Conservation (phyloP, 1,140 invertebrate genomes). For the Glossosoma conforme region DNA sequence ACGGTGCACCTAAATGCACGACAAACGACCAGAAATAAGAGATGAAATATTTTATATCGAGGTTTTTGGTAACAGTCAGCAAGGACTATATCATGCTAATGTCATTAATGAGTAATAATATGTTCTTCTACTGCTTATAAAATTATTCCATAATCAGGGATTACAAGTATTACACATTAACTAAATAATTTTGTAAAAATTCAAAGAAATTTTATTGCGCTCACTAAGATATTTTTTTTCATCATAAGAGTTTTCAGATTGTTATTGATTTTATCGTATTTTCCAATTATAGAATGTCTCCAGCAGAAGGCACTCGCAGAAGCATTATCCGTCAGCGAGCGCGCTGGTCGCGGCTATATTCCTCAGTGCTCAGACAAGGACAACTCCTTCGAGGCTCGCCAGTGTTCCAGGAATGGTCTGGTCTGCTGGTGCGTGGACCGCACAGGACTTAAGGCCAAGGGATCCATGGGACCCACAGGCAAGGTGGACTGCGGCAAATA, state of each 20-base stretch:
- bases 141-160: no score
- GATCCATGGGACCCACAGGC: slow-evolving; percentile 71
- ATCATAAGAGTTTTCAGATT: neutral
- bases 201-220: no score
- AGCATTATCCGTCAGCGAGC: slow-evolving; percentile 68
- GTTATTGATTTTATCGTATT: no score
- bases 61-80: no score
- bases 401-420: slow-evolving; percentile 76
- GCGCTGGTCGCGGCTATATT: slow-evolving; percentile 73
- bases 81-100: no score
- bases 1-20: no score
- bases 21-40: no score
- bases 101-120: no score
- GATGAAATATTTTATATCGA: no score
- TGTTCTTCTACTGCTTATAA: no score
- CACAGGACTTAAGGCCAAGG: slow-evolving; percentile 67
- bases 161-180: no score
- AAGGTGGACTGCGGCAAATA: slow-evolving; percentile 57
- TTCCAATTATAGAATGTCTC: slow-evolving; percentile 54
- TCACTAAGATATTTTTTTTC: neutral
- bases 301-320: slow-evolving; percentile 74
- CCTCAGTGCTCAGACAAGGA: slow-evolving; percentile 68
- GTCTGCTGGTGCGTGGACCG: slow-evolving; percentile 84
- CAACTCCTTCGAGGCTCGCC: slow-evolving; percentile 64
- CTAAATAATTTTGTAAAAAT: no score